Evolutionary conservation across 2,888 invertebrate species (phyloP).

Genomic region (Patella pellucida): DNA sequence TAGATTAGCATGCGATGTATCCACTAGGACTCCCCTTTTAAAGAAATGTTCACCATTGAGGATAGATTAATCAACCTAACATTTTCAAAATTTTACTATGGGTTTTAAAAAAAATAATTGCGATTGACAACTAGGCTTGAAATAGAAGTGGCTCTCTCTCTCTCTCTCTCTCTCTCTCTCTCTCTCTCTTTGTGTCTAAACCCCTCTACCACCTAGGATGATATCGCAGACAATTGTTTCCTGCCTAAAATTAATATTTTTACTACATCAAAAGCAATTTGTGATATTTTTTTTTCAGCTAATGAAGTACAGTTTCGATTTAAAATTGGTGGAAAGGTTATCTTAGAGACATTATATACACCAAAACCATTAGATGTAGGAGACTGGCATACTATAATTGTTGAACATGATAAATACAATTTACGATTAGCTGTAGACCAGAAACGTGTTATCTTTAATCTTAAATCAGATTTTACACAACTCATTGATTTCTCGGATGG

Average conservation of each 20-base stretch:
- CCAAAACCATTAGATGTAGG: constrained; percentile 88
- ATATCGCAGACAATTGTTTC: not conserved
- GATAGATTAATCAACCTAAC: too few relatives aligned
- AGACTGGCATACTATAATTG: constrained; percentile 96
- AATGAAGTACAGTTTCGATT: constrained; percentile 49
- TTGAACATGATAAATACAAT: constrained; percentile 92
- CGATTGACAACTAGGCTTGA: not conserved
- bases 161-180: too few relatives aligned
- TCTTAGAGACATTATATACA: constrained; percentile 85
- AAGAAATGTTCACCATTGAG: too few relatives aligned
- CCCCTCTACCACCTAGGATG: not conserved
- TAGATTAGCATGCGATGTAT: too few relatives aligned
- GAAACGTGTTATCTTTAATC: constrained; percentile 38
- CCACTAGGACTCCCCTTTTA: too few relatives aligned
- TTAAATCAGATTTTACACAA: constrained; percentile 32
- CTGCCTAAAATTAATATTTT: not conserved
- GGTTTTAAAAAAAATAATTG: too few relatives aligned
- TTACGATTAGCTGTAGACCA: constrained; percentile 53
- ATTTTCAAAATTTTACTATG: too few relatives aligned
- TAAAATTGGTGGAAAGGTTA: constrained; percentile 38
- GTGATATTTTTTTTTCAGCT: constrained; percentile 38
- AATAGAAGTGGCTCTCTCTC: not conserved
- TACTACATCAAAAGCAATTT: not conserved
- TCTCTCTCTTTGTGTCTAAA: too few relatives aligned
- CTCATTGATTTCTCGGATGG: constrained; percentile 42